These are phyloP conservation scores for Leistus spinibarbis DNA, from an alignment of 2,888 invertebrate genomes.

Conservation along the genomic window DNA sequence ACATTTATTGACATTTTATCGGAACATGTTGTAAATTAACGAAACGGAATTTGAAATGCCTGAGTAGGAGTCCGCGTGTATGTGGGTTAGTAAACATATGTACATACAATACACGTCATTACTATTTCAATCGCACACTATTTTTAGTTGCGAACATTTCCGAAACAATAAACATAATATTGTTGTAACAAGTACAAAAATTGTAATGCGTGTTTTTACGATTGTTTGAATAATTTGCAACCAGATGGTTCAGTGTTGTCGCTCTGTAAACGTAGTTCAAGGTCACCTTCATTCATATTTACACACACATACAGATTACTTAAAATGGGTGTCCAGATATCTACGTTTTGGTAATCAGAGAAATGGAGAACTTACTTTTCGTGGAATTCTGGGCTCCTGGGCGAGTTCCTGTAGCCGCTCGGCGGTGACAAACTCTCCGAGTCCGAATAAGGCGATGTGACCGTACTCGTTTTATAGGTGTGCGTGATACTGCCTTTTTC, in stretches of 20 bases:
- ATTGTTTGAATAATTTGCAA: slow-evolving; percentile 13
- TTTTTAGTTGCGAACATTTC: not conserved
- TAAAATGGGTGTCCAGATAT: no score
- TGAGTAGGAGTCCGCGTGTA: not conserved
- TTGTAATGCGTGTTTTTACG: not conserved
- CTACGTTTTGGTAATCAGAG: no score
- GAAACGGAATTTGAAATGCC: not conserved
- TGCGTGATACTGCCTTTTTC: slow-evolving; percentile 47
- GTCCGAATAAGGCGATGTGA: slow-evolving; percentile 55
- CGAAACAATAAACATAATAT: not conserved
- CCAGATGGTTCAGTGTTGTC: slow-evolving; percentile 26
- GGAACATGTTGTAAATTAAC: not conserved
- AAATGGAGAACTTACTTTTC: slow-evolving; percentile 63
- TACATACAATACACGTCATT: not conserved
- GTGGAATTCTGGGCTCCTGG: slow-evolving; percentile 58
- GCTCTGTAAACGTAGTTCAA: slow-evolving; percentile 1
- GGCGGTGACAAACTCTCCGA: slow-evolving; percentile 56
- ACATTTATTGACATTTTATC: not conserved
- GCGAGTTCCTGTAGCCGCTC: slow-evolving; percentile 53
- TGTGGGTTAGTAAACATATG: not conserved
- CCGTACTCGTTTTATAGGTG: slow-evolving; percentile 47
- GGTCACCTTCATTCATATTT: slow-evolving; percentile 18
- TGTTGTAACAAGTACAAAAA: no score
- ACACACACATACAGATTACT: no score
- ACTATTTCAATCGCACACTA: not conserved